Evolutionary conservation across 2,113 vertebrate species (phyloP), one percentile per base, ranked within the genome.

Genomic region (Symphodus melops): DNA sequence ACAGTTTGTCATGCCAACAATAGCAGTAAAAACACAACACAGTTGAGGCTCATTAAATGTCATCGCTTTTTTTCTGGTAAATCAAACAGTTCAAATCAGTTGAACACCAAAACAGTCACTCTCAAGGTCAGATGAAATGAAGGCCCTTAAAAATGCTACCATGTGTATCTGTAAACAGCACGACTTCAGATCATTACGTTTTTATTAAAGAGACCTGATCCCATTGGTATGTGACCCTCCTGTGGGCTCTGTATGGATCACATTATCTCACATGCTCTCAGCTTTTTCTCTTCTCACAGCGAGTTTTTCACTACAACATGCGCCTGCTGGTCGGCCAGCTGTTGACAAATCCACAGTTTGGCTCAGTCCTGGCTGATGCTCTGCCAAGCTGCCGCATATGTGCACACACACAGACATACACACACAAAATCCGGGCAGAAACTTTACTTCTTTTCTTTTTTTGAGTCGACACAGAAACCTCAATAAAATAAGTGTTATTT

Each of bases 261-360:
- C 21, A 53, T 66, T 46, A 48, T 79, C 61, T 60, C 39, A 68
- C 28, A 48, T 55, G 17, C 62, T 20, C 63, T 75, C 78, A 42
- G 71, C 55, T 79, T 86, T 86, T 67, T 67, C 62, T 62, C 66
- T 14, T 16, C 62, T 25, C 61, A 51, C 68, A 41, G 53, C 10
- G 44, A 84, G 60, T 75, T 83, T 83, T 84, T 87, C 33, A 64
- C 81, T 39, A 70, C 60, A 72, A 70, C 80, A 78, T 13, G 57
- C 57, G 62, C 77, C 58, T 54, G 66, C 77, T 67, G 86, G 23
- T 73, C 66, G 25, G 72, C 82, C 86, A 85, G 76, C 79, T 85
- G 86, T 52, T 87, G 64, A 81, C 58, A 79, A 86, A 83, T 73
- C 77, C 76, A 28, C n/a, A 42, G 57, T 23, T 59, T 53, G 59